Percentiles rank a stretch among this genome's conserved stretches.
Conservation (phyloP, 1,140 invertebrate species). For the Parapsyche elsis region DNA sequence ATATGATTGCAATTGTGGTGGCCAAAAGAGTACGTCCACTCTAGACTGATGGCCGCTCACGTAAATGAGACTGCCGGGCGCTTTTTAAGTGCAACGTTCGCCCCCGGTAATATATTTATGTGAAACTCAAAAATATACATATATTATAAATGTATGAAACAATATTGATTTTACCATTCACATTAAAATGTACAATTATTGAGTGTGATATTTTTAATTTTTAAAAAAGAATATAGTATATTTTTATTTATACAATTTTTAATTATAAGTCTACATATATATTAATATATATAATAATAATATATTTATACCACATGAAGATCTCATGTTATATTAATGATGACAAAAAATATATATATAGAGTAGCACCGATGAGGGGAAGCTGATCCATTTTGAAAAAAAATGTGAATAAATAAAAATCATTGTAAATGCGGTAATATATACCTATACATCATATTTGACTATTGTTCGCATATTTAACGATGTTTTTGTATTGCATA, state of each 20-base stretch:
- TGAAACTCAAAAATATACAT: slow-evolving; percentile 5
- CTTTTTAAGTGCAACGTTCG: slow-evolving; percentile 30
- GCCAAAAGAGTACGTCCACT: not conserved
- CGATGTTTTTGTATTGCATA: slow-evolving; percentile 12
- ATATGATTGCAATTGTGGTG: slow-evolving; percentile 1
- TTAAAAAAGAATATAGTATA: slow-evolving; percentile 53
- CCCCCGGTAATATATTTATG: slow-evolving; percentile 22
- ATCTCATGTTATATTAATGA: slow-evolving; percentile 48
- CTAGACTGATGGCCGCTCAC: slow-evolving; percentile 38
- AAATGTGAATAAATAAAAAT: slow-evolving; percentile 13
- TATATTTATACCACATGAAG: slow-evolving; percentile 42
- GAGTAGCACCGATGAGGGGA: slow-evolving; percentile 39
- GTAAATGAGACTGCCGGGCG: slow-evolving; percentile 43
- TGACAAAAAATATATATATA: slow-evolving; percentile 40
- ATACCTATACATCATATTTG: slow-evolving; percentile 15
- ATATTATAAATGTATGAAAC: not conserved
- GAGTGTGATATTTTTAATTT: slow-evolving; percentile 55
- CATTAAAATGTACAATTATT: slow-evolving; percentile 54
- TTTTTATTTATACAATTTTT: slow-evolving; percentile 54
- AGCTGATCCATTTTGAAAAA: slow-evolving; percentile 53
- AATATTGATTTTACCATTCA: slow-evolving; percentile 52
- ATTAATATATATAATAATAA: slow-evolving; percentile 24
- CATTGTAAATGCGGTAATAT: not conserved
- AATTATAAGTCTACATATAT: slow-evolving; percentile 48
- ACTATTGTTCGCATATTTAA: slow-evolving; percentile 32